A percentile compares a stretch with the other conserved stretches of the same genome.
Conservation (phyloP, 2,888 invertebrate species). For the Ariolimax columbianus region DNA sequence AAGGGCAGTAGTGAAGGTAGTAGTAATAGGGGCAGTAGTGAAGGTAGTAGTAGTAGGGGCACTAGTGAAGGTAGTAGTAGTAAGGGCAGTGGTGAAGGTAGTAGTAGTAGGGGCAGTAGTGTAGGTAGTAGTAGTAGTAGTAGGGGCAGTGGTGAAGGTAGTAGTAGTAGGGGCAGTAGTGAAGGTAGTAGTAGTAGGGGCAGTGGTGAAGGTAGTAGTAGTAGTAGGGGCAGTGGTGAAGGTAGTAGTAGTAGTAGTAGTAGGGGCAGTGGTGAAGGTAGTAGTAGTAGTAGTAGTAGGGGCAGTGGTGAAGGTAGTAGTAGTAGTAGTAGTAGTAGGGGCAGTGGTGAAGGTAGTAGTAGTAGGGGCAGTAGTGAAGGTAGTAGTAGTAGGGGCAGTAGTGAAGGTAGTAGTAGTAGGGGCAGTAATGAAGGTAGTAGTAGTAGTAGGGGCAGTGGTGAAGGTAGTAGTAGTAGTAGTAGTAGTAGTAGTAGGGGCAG, state of each 20-base stretch:
- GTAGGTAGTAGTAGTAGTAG: conserved; percentile 34
- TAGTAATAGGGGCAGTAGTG: conserved; percentile 26
- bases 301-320: background rate
- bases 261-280: background rate
- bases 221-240: background rate
- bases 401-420: background rate
- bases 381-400: conserved; percentile 5
- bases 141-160: conserved; percentile 27
- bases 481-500: background rate
- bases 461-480: background rate
- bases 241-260: background rate
- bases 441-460: background rate
- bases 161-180: conserved; percentile 32
- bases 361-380: conserved; percentile 7
- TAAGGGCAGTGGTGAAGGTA: conserved; percentile 12
- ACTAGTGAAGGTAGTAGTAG: background rate
- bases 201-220: background rate
- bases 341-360: conserved; percentile 10
- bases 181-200: conserved; percentile 34
- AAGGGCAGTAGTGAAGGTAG: conserved; percentile 12
- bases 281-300: conserved; percentile 4
- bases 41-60: background rate
- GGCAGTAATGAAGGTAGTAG: background rate
- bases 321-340: conserved; percentile 21
- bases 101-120: conserved; percentile 34